These are phyloP conservation scores for Pelobates cultripes DNA, from an alignment of 2,797 vertebrate genomes.

Conservation along the genomic window DNA sequence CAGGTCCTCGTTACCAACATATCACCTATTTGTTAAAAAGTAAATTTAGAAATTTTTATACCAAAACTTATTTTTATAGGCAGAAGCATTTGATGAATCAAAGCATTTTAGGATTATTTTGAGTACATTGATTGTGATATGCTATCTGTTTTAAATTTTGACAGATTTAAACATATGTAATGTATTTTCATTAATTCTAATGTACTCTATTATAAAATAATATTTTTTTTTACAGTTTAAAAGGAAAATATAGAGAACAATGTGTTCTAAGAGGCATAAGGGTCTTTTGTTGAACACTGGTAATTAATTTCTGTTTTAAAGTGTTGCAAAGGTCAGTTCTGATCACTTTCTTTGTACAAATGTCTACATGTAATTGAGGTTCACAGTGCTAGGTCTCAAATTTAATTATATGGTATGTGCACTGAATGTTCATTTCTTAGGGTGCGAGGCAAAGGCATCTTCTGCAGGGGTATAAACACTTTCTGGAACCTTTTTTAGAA, in stretches of 20 bases:
- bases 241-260: constrained; percentile 29
- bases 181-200: constrained; percentile 22
- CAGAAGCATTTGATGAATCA: too few relatives aligned
- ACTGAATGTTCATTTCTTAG: constrained; percentile 33
- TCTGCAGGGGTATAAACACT: constrained; percentile 6
- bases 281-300: constrained; percentile 45
- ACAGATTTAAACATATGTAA: background rate
- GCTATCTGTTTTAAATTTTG: constrained; percentile 11
- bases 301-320: constrained; percentile 51
- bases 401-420: constrained; percentile 46
- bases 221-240: background rate
- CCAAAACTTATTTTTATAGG: too few relatives aligned
- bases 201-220: background rate
- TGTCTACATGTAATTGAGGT: constrained; percentile 49
- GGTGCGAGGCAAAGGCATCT: constrained; percentile 24
- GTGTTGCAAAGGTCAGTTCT: constrained; percentile 45
- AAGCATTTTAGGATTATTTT: too few relatives aligned
- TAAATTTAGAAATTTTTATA: too few relatives aligned
- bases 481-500: constrained; percentile 7
- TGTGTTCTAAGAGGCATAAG: constrained; percentile 21
- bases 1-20: too few relatives aligned
- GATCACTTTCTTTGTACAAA: constrained; percentile 51
- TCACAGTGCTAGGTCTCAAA: constrained; percentile 42
- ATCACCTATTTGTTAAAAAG: too few relatives aligned
- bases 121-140: background rate